Evolutionary conservation across 2,113 vertebrate species (phyloP).

Genomic region (Perca fluviatilis): DNA sequence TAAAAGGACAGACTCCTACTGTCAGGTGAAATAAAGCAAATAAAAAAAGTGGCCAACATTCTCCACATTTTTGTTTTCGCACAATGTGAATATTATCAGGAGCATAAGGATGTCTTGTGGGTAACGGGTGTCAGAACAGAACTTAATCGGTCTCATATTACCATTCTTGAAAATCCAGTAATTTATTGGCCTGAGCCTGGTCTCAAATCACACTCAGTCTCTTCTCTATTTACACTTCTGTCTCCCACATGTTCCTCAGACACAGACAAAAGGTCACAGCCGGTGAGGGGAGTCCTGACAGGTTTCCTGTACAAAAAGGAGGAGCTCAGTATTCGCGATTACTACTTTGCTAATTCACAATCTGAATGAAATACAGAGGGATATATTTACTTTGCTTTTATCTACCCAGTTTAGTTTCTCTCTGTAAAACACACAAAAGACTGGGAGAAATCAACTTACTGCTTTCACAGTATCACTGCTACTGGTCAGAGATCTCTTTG

Average conservation of each 20-base stretch:
- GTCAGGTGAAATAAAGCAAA: slow-evolving; percentile 33
- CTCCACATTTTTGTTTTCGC: slow-evolving; percentile 35
- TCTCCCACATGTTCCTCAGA: slow-evolving; percentile 27
- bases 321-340: not conserved
- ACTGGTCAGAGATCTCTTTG: slow-evolving; percentile 5
- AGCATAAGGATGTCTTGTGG: not conserved
- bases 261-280: not conserved
- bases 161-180: not conserved
- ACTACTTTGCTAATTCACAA: not conserved
- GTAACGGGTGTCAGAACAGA: not conserved
- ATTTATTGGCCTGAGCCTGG: slow-evolving; percentile 4
- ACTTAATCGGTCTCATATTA: not conserved
- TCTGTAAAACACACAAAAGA: slow-evolving; percentile 11
- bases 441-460: not conserved
- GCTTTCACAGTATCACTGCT: slow-evolving; percentile 7
- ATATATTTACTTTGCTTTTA: not conserved
- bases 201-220: slow-evolving; percentile 12
- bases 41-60: slow-evolving; percentile 24
- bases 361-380: not conserved
- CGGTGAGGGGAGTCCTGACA: not conserved
- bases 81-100: slow-evolving; percentile 14
- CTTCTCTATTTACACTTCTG: slow-evolving; percentile 15
- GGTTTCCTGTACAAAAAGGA: not conserved
- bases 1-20: slow-evolving; percentile 26
- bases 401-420: not conserved